Evolutionary conservation across 2,797 vertebrate species (phyloP).

Genomic region (Picus viridis): DNA sequence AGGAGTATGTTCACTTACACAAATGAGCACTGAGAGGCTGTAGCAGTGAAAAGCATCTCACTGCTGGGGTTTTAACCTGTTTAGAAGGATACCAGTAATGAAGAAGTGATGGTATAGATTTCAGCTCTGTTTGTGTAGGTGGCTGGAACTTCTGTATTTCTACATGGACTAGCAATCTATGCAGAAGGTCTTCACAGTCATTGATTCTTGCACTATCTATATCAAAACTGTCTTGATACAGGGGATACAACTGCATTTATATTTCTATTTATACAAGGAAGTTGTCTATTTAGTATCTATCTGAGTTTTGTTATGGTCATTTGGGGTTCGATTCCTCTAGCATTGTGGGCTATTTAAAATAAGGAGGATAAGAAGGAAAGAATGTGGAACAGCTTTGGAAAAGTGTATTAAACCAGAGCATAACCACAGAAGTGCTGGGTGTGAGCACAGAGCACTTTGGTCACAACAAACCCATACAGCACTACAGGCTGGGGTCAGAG

Average conservation of each 20-base stretch:
- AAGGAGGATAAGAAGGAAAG: not conserved
- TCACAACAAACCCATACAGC: too few species aligned
- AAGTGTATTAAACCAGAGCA: not conserved
- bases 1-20: not conserved
- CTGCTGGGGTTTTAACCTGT: not conserved
- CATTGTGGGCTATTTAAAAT: not conserved
- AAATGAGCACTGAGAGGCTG: not conserved
- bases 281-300: not conserved
- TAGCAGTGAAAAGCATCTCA: not conserved
- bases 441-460: not conserved
- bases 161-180: accelerated
- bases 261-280: not conserved
- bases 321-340: not conserved
- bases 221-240: not conserved
- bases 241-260: not conserved
- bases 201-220: not conserved
- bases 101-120: not conserved
- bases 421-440: not conserved
- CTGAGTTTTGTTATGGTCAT: not conserved
- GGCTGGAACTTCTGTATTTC: not conserved
- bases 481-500: too few species aligned
- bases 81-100: not conserved
- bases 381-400: not conserved
- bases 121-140: not conserved
- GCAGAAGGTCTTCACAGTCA: accelerated